These are phyloP conservation scores for Pterostichus madidus DNA, from an alignment of 2,888 invertebrate species.

Conservation along the genomic window DNA sequence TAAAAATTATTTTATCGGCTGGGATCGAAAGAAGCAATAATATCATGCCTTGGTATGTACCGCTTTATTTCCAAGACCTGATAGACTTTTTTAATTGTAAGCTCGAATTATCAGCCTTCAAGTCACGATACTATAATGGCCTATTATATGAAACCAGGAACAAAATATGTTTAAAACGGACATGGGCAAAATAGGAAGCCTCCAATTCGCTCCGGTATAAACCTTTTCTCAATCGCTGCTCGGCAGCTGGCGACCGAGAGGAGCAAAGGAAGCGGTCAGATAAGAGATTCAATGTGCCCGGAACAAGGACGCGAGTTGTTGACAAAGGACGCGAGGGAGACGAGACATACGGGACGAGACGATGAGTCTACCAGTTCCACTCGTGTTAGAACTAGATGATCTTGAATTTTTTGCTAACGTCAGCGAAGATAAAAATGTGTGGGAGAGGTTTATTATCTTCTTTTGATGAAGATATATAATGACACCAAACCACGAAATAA, in stretches of 20 bases:
- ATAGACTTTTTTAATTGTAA: too few relatives aligned
- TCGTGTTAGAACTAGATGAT: conserved; percentile 1
- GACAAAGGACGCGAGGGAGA: background rate
- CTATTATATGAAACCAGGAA: too few relatives aligned
- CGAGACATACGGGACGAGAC: background rate
- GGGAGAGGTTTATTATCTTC: background rate
- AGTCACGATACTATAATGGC: too few relatives aligned
- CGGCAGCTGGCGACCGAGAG: background rate
- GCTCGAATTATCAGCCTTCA: too few relatives aligned
- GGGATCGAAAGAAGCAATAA: too few relatives aligned
- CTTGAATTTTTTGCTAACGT: background rate
- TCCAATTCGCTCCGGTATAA: too few relatives aligned
- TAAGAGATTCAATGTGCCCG: conserved; percentile 13
- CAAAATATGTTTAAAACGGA: too few relatives aligned
- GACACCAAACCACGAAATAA: too few relatives aligned
- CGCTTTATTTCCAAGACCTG: too few relatives aligned
- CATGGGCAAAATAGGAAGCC: too few relatives aligned
- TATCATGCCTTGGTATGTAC: too few relatives aligned
- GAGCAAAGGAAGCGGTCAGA: conserved; percentile 10
- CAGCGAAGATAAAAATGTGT: conserved; percentile 7
- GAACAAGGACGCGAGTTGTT: conserved; percentile 4
- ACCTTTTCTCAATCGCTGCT: background rate
- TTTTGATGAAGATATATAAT: background rate
- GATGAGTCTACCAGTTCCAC: conserved; percentile 12
- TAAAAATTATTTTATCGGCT: too few relatives aligned